Conservation (phyloP, 2,113 vertebrate genomes). For the Gopherus flavomarginatus region DNA sequence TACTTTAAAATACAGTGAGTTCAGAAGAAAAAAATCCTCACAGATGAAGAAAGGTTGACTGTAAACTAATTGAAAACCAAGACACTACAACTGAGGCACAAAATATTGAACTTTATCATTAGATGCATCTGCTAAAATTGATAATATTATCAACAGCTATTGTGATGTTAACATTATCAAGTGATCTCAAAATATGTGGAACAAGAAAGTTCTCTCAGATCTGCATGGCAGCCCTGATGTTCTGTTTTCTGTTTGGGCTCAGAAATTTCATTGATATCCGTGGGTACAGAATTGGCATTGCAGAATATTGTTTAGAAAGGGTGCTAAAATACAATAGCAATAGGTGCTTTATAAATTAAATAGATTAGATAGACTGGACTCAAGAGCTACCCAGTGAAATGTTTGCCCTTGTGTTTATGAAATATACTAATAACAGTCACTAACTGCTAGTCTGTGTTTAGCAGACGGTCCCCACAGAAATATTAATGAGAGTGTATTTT, state of each 20-base stretch:
- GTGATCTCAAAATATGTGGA: background rate
- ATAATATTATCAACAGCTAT: background rate
- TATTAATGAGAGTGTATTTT: background rate
- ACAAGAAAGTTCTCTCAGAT: background rate
- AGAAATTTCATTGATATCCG: background rate
- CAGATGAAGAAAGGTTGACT: background rate
- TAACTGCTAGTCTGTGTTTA: background rate
- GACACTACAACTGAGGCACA: background rate
- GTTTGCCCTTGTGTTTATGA: background rate
- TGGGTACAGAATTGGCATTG: background rate
- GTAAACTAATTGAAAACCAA: background rate
- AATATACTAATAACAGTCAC: background rate
- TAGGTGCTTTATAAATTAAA: background rate
- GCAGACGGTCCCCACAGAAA: background rate
- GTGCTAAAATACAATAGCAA: background rate
- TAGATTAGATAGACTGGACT: background rate
- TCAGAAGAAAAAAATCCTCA: slow-evolving; percentile 8
- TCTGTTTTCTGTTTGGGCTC: background rate
- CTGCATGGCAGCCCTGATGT: background rate
- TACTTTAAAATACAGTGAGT: background rate
- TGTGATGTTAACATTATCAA: background rate
- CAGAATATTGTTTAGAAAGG: background rate
- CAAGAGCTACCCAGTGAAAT: background rate
- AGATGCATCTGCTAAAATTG: background rate
- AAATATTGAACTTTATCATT: background rate